phyloP scores from a whole-genome alignment of 2,797 vertebrate species.

The Pristis pectinata region DNA sequence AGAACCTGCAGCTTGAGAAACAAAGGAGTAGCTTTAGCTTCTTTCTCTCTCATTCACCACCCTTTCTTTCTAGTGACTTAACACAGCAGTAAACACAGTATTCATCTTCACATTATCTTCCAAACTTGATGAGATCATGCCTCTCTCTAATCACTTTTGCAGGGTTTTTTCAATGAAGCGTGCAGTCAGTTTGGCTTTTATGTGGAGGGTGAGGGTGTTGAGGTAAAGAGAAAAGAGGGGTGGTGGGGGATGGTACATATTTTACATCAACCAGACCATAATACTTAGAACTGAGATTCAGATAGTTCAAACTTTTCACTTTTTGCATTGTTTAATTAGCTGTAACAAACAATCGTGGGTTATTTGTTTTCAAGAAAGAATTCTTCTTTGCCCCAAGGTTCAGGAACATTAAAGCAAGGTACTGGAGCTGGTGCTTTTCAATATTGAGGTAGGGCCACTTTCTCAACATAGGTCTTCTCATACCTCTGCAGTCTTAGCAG shows the following conservation, averaged over 20 bases:
- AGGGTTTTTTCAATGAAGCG: constrained; percentile 36
- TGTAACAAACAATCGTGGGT: constrained; percentile 60
- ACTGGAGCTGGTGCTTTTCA: neutral
- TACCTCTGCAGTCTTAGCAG: neutral
- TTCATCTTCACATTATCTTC: constrained; percentile 38
- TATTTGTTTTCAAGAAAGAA: constrained; percentile 66
- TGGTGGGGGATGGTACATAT: neutral
- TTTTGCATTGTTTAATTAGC: constrained; percentile 60
- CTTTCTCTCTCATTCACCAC: constrained; percentile 31
- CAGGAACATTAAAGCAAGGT: neutral
- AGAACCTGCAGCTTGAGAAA: constrained; percentile 36
- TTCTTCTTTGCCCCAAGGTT: neutral
- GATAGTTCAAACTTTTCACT: neutral
- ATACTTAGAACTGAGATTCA: neutral
- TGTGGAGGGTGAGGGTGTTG: neutral
- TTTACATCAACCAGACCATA: neutral
- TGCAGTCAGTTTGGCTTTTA: constrained; percentile 29
- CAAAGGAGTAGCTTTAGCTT: constrained; percentile 32
- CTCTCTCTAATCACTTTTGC: constrained; percentile 34
- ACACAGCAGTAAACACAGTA: constrained; percentile 38
- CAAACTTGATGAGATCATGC: constrained; percentile 38
- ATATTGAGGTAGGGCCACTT: neutral
- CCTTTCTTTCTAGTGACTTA: constrained; percentile 36
- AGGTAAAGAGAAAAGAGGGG: too few relatives aligned
- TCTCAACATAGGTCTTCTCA: neutral